Percentiles rank a stretch among this genome's conserved stretches.
Evolutionary conservation across 2,797 vertebrate genomes (phyloP).

Genomic region (Paramormyrops hopkinsi): DNA sequence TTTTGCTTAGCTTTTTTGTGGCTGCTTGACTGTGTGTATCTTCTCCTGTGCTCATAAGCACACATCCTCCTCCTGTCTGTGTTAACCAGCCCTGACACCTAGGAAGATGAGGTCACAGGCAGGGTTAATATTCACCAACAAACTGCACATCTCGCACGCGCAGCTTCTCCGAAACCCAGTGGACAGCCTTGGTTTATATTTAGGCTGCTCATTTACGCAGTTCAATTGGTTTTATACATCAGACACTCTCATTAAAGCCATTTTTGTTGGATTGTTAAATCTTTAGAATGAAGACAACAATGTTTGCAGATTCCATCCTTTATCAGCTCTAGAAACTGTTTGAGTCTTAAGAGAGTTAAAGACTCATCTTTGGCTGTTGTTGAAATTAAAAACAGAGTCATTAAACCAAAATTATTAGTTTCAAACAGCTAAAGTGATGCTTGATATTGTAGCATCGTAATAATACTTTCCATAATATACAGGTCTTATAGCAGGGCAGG

Average conservation of each 20-base stretch:
- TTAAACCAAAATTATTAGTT: background rate
- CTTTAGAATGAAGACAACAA: background rate
- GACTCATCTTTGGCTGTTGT: background rate
- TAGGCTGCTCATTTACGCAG: background rate
- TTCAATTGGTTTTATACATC: background rate
- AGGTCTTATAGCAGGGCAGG: background rate
- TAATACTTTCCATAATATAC: background rate
- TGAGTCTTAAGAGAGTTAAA: background rate
- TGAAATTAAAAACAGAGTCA: background rate
- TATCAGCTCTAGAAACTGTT: background rate
- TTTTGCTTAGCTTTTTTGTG: background rate
- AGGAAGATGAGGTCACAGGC: conserved; percentile 5
- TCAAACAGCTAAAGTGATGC: background rate
- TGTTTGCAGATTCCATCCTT: background rate
- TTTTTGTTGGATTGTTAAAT: background rate
- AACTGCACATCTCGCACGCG: background rate
- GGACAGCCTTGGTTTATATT: background rate
- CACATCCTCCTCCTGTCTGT: background rate
- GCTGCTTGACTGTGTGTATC: background rate
- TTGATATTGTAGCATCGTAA: background rate
- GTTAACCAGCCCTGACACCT: background rate
- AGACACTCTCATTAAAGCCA: background rate
- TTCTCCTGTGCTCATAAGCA: background rate
- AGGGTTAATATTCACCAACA: conserved; percentile 4
- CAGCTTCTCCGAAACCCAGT: background rate